Conservation (phyloP, 2,113 vertebrate genomes). For the Percina caprodes region DNA sequence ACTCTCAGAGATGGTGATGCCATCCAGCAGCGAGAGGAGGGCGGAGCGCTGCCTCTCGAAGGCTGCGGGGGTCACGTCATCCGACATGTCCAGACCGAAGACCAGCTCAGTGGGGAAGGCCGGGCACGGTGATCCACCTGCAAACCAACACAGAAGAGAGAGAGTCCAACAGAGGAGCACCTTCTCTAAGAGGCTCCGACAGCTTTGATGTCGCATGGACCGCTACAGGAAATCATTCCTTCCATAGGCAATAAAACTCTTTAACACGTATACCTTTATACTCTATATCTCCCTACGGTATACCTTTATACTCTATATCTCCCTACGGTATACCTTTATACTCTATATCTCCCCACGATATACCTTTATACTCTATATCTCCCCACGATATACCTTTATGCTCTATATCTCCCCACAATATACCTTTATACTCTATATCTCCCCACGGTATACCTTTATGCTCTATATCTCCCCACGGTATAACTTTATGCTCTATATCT, state of each 20-base stretch:
- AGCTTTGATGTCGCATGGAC: no score
- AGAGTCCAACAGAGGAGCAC: no score
- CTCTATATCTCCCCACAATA: no score
- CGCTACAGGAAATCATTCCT: fast-evolving
- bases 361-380: no score
- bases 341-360: fast-evolving
- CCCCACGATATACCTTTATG: no score
- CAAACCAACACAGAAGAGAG: conserved; percentile 16
- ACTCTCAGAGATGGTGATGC: conserved; percentile 84
- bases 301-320: no score
- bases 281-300: fast-evolving
- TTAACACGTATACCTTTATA: fast-evolving
- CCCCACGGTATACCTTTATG: fast-evolving
- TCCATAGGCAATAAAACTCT: no score
- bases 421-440: fast-evolving
- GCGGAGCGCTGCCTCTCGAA: conserved; percentile 87
- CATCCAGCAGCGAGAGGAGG: conserved; percentile 82
- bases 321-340: no score
- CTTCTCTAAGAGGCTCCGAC: fast-evolving
- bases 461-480: no score
- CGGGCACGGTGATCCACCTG: conserved; percentile 82
- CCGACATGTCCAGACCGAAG: conserved; percentile 90
- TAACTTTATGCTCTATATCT: no score
- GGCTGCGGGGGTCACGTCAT: conserved; percentile 73
- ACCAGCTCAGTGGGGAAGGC: conserved; percentile 89